Evolutionary conservation across 1,140 invertebrate genomes (phyloP), one percentile per base, ranked within the genome.

Genomic region (Trialeurodes vaporariorum): DNA sequence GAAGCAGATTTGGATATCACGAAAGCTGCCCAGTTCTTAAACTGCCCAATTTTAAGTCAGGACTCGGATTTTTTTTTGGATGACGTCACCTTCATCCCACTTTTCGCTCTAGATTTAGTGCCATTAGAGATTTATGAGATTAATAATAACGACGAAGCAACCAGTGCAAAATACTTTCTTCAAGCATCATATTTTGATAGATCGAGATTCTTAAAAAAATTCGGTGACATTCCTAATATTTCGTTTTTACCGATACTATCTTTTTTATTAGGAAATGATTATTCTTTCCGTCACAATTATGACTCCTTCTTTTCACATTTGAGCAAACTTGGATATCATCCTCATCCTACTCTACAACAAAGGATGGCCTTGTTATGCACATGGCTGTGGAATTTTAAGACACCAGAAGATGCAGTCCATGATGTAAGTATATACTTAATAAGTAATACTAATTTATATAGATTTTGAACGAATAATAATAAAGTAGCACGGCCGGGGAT

Each of bases 41-140:
- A 88, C 40, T 94, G 91, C 73, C 92, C 93, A 2, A 85, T 96
- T 13, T 73, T 96, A 0, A 93, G 90, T 74, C 89, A 88, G 72
- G 93, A 96, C 77, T 94, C 92, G 1, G 94, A 96, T 80, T 96
- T 94, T 80, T 94, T 86, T 75, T 87, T 96, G 65, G 93, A 88
- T 77, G 87, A 92, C 78, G 82, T 92, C 0, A 74, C 83, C 1
- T 94, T 93, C 73, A 89, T 95, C 68, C 89, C 90, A 0, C 85
- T 91, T 61, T 81, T 86, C 66, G 87, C 85, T 59, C 75, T 93
- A 0, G 81, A 86, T 40, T 74, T 70, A 17, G 40, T 72, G 59
- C 25, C 76, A 25, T 26, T 34, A 13, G 59, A 26, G 23, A 27
- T 64, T 17, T 71, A 69, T 66, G 60, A 64, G 12, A 62, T 49